phyloP scores from a whole-genome alignment of 2,113 vertebrate genomes.

The Cervus canadensis region DNA sequence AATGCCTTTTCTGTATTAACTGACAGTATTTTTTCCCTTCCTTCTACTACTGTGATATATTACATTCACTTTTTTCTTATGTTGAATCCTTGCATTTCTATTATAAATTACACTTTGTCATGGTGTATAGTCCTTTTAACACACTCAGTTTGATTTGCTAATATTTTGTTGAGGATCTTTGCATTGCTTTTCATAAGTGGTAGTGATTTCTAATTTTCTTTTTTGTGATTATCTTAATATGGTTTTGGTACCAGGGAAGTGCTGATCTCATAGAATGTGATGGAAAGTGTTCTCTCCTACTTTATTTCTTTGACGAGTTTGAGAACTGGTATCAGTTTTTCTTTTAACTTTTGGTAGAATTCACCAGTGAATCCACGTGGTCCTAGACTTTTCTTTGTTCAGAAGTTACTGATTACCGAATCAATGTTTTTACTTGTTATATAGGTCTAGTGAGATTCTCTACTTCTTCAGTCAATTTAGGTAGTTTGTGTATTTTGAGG shows the following conservation, averaged over 20 bases:
- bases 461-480: not conserved
- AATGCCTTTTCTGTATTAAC: not conserved
- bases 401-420: not conserved
- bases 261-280: not conserved
- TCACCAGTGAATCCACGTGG: not conserved
- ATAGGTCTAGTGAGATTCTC: not conserved
- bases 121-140: not conserved
- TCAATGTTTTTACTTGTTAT: not conserved
- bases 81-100: not conserved
- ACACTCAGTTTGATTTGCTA: not conserved
- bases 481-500: not conserved
- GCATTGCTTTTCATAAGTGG: not conserved
- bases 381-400: not conserved
- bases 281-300: not conserved
- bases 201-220: not conserved
- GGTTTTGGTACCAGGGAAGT: not conserved
- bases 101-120: not conserved
- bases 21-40: not conserved
- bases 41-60: not conserved
- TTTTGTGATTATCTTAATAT: not conserved
- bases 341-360: not conserved
- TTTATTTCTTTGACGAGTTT: not conserved
- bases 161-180: not conserved
- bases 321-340: not conserved
- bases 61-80: not conserved